Conservation (phyloP, 2,797 vertebrate genomes). For the Aldrovandia affinis region DNA sequence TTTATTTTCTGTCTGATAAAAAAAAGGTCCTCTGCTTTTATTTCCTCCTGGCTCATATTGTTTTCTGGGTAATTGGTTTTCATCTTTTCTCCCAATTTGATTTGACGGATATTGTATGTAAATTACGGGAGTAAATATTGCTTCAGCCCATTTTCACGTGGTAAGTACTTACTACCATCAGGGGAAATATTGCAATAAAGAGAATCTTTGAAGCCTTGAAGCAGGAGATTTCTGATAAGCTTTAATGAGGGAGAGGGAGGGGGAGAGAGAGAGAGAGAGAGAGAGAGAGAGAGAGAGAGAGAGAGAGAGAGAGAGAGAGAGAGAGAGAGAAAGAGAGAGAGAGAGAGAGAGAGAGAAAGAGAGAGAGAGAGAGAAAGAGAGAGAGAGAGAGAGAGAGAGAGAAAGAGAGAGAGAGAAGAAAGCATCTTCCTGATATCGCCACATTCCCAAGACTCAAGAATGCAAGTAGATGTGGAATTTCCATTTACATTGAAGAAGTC, state of each 20-base stretch:
- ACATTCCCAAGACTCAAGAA: no score
- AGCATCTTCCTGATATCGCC: no score
- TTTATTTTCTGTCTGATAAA: no score
- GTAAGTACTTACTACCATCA: not conserved
- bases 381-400: slow-evolving; percentile 16
- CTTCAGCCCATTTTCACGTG: no score
- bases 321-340: slow-evolving; percentile 10
- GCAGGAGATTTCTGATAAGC: not conserved
- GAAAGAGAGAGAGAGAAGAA: not conserved
- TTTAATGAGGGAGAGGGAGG: not conserved
- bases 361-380: not conserved
- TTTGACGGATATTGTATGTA: no score
- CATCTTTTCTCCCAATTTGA: no score
- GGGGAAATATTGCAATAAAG: not conserved
- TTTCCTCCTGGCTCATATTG: not conserved
- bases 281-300: not conserved
- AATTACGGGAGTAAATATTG: no score
- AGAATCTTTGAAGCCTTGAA: not conserved
- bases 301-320: slow-evolving; percentile 2
- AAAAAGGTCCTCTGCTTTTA: no score
- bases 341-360: not conserved
- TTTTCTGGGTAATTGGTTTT: not conserved
- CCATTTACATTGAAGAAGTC: not conserved
- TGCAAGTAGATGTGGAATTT: not conserved
- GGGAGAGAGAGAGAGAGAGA: not conserved